Conservation (phyloP, 2,113 vertebrate genomes). For the Nannospalax galili region DNA sequence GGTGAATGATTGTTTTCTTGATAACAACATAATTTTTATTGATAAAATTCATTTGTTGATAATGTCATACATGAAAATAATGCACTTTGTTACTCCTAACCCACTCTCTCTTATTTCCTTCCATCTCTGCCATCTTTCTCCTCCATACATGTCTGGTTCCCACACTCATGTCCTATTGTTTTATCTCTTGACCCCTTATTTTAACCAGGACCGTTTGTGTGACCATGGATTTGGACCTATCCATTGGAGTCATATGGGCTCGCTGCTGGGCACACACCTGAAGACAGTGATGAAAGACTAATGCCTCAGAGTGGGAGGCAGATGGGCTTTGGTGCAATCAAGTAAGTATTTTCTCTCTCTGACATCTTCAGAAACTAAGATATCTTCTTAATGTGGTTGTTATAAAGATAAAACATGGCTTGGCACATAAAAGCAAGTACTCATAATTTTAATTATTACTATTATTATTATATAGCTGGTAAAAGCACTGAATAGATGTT, state of each 20-base stretch:
- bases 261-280: not conserved
- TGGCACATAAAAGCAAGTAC: not conserved
- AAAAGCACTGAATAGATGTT: no score
- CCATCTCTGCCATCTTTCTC: no score
- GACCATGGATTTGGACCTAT: not conserved
- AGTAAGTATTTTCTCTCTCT: not conserved
- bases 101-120: no score
- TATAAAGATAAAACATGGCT: constrained; percentile 15
- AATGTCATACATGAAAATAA: not conserved
- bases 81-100: no score
- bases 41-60: not conserved
- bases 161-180: not conserved
- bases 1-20: not conserved
- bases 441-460: no score
- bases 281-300: not conserved
- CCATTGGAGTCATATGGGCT: no score
- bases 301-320: not conserved
- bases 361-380: constrained; percentile 11
- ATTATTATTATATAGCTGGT: no score
- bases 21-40: not conserved
- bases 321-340: not conserved
- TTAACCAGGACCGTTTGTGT: not conserved
- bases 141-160: not conserved
- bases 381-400: not conserved
- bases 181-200: not conserved